Evolutionary conservation across 2,113 vertebrate species (phyloP).

Genomic region (Hepsetus odoe): DNA sequence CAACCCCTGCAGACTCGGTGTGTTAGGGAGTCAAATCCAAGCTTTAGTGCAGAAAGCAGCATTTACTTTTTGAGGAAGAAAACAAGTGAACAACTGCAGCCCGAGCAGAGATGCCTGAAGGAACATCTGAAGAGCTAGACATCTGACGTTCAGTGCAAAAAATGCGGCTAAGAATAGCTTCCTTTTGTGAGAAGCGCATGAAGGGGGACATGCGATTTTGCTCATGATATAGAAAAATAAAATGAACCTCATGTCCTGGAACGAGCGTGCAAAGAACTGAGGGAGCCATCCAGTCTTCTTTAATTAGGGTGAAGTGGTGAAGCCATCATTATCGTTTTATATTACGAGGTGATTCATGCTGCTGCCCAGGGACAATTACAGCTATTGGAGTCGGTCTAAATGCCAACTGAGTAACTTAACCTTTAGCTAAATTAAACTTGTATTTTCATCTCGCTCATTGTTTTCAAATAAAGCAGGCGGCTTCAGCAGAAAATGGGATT

Average conservation of each 20-base stretch:
- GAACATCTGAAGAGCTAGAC: not conserved
- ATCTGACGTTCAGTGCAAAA: not conserved
- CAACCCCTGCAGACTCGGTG: no score
- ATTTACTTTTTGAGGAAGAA: not conserved
- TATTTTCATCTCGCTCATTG: conserved; percentile 5
- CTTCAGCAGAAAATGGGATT: not conserved
- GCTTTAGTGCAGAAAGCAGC: no score
- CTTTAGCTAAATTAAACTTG: conserved; percentile 5
- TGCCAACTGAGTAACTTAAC: conserved; percentile 1
- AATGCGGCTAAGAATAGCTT: not conserved
- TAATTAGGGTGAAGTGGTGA: not conserved
- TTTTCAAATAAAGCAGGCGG: not conserved
- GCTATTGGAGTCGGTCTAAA: not conserved
- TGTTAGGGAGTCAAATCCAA: not conserved
- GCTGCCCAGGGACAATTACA: not conserved
- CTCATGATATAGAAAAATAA: not conserved
- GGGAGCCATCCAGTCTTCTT: not conserved
- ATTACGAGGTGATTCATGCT: not conserved
- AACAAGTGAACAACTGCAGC: not conserved
- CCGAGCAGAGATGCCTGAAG: not conserved
- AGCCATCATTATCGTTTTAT: not conserved
- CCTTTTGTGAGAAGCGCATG: not conserved
- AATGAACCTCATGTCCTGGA: not conserved
- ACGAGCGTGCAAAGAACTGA: not conserved
- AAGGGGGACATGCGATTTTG: not conserved